Evolutionary conservation across 2,113 vertebrate genomes (phyloP).

Genomic region (Proterorhinus semilunaris): DNA sequence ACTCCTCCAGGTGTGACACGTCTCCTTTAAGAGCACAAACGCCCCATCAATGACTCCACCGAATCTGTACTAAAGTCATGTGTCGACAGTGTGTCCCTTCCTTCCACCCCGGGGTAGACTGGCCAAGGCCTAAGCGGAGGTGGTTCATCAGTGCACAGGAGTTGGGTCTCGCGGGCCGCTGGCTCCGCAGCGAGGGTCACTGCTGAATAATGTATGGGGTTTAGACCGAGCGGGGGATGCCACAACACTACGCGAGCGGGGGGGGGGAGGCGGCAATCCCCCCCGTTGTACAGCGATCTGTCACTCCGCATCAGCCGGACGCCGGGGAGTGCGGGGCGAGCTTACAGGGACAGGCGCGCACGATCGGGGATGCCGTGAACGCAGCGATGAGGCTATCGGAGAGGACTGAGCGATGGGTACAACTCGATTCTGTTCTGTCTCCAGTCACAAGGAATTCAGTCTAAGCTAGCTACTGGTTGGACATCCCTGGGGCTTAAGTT

Average conservation of each 20-base stretch:
- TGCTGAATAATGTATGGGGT: slow-evolving; percentile 62
- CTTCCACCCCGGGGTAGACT: slow-evolving; percentile 31
- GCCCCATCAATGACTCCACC: too few species aligned
- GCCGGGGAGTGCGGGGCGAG: slow-evolving; percentile 12
- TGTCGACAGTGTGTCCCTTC: background rate
- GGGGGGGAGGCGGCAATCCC: slow-evolving; percentile 10
- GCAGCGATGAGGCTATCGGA: background rate
- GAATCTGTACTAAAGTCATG: too few species aligned
- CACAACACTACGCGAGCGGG: slow-evolving; percentile 15
- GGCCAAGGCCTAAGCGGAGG: slow-evolving; percentile 45
- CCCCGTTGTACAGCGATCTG: slow-evolving; percentile 1
- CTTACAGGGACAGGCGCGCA: slow-evolving; percentile 10
- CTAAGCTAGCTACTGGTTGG: too few species aligned
- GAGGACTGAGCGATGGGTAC: background rate
- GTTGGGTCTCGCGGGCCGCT: slow-evolving; percentile 46
- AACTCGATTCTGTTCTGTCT: too few species aligned
- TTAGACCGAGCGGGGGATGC: slow-evolving; percentile 10
- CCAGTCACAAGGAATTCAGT: too few species aligned
- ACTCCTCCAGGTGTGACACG: too few species aligned
- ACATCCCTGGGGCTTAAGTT: too few species aligned
- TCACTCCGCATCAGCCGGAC: slow-evolving; percentile 12
- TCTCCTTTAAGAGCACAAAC: too few species aligned
- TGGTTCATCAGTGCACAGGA: slow-evolving; percentile 49
- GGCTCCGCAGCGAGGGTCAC: slow-evolving; percentile 33
- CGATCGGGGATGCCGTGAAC: background rate